Evolutionary conservation across 2,113 vertebrate species (phyloP).

Genomic region (Ellobius talpinus): DNA sequence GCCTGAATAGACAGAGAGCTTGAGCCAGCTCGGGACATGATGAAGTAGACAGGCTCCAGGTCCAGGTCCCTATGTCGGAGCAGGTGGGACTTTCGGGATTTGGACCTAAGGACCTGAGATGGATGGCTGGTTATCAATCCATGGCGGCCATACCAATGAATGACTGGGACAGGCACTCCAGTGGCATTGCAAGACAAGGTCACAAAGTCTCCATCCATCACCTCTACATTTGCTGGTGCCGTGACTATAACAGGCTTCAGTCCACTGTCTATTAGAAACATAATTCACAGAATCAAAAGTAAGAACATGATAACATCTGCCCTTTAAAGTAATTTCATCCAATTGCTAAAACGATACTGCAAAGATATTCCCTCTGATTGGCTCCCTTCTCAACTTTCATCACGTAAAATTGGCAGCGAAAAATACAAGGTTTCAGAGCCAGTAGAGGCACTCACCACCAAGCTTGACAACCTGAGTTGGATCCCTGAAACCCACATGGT

Average conservation of each 20-base stretch:
- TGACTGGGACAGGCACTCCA: slow-evolving; percentile 83
- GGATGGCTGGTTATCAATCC: slow-evolving; percentile 83
- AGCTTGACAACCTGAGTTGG: background rate
- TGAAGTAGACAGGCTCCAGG: slow-evolving; percentile 68
- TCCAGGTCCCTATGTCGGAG: background rate
- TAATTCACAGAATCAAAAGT: background rate
- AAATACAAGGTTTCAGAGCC: background rate
- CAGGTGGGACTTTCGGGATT: slow-evolving; percentile 69
- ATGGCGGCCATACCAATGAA: slow-evolving; percentile 86
- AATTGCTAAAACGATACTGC: background rate
- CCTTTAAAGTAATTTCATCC: slow-evolving; percentile 14
- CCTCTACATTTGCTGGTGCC: slow-evolving; percentile 78
- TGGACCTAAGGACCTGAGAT: slow-evolving; percentile 80
- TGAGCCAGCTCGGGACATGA: slow-evolving; percentile 79
- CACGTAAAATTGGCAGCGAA: background rate
- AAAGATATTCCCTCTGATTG: background rate
- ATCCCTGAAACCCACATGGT: background rate
- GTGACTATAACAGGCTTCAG: slow-evolving; percentile 85
- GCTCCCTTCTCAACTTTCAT: background rate
- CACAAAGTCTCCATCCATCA: slow-evolving; percentile 78
- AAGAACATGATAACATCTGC: background rate
- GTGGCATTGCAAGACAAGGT: slow-evolving; percentile 88
- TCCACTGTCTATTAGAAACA: slow-evolving; percentile 73
- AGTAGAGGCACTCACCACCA: background rate
- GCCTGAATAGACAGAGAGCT: slow-evolving; percentile 86